phyloP scores from a whole-genome alignment of 2,113 vertebrate species.

The Oophaga pumilio region DNA sequence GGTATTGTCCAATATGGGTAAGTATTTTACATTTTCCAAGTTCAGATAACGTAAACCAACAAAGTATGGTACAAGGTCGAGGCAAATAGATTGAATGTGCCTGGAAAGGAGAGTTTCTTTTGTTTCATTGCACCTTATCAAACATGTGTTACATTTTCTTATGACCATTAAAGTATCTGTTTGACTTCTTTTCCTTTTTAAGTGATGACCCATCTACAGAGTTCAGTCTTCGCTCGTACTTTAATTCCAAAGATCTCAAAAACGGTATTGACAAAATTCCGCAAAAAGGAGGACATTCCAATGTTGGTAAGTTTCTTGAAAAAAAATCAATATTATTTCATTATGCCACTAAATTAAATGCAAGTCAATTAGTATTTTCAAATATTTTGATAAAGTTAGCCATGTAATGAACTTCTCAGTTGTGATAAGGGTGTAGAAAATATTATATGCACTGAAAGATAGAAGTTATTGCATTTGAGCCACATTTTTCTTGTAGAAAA shows the following conservation, averaged over 20 bases:
- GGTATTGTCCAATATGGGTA: conserved; percentile 95
- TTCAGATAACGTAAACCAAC: neutral
- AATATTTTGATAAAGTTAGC: too few relatives aligned
- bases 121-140: neutral
- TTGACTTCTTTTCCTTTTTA: conserved; percentile 62
- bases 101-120: neutral
- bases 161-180: neutral
- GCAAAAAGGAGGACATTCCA: conserved; percentile 92
- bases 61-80: neutral
- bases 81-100: neutral
- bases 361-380: too few relatives aligned
- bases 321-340: neutral
- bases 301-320: conserved; percentile 82
- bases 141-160: neutral
- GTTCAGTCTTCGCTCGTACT: conserved; percentile 82
- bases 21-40: conserved; percentile 39
- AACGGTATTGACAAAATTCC: conserved; percentile 85
- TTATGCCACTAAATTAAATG: too few relatives aligned
- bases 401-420: too few relatives aligned
- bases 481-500: too few relatives aligned
- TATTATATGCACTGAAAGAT: too few relatives aligned
- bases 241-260: conserved; percentile 83
- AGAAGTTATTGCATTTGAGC: too few relatives aligned
- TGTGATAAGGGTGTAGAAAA: too few relatives aligned
- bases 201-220: conserved; percentile 90